Base-by-base conservation (phyloP, 1,140 invertebrate species). In the Sitodiplosis mosellana region DNA sequence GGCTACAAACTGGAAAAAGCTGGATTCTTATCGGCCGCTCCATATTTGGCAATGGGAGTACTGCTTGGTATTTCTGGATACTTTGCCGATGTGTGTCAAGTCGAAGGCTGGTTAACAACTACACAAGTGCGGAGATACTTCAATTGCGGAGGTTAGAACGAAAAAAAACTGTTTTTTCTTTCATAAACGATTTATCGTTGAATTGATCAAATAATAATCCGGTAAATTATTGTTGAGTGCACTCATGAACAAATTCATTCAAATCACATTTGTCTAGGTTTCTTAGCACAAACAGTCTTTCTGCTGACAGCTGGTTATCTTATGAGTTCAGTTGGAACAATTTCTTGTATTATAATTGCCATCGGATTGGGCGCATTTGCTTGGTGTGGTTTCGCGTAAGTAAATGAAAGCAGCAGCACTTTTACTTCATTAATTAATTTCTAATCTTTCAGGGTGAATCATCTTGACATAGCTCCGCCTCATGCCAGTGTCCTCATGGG, bases 301-400 rank as follows among this genome's bases (percentile, higher is more conserved):
- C 88, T 91, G 83, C 70, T 83, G 10, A 66, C 73, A 1, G 81
- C 83, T 0, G 82, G 79, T 1, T 85, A 80, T 56, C 64, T 79
- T 1, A 63, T 72, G 37, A 74, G 76, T 15, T 69, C 79, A 12
- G 67, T 65, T 1, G 73, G 74, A 42, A 82, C 81, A 27, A 72
- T 90, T 12, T 66, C 76, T 1, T 89, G 76, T 60, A 69, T 94
- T 7, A 86, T 83, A 1, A 72, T 89, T 46, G 86, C 87, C 15
- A 84, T 91, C 10, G 87, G 87, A 1, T 68, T 90, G 11, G 86
- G 87, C 21, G 89, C 85, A 1, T 88, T 91, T 60, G 83, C 87
- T 7, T 89, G 84, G 82, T 80, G 83, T 14, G 88, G 84, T 44
- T 90, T 84, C 60, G 80, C 79, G 81, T 83, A 68, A 61, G 55